phyloP scores from a whole-genome alignment of 2,113 vertebrate genomes.

The Colinus virginianus region DNA sequence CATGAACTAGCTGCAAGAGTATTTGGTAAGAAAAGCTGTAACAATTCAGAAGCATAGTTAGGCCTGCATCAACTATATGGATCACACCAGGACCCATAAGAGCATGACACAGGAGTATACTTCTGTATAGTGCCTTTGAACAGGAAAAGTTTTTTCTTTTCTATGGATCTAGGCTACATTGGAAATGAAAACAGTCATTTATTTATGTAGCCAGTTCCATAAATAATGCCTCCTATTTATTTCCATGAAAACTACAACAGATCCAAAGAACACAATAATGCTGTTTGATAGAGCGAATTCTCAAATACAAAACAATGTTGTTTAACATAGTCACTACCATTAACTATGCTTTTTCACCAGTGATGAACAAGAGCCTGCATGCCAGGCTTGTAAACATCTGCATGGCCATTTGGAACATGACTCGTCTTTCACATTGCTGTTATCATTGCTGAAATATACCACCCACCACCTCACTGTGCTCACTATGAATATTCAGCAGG shows the following conservation, averaged over 20 bases:
- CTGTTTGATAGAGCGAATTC: no score
- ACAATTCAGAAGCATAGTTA: background rate
- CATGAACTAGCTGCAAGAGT: slow-evolving; percentile 75
- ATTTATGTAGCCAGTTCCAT: background rate
- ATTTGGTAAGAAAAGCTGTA: slow-evolving; percentile 74
- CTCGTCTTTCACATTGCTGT: no score
- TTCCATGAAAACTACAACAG: background rate
- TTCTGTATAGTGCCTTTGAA: background rate
- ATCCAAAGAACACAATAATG: no score
- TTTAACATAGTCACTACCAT: no score
- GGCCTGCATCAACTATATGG: background rate
- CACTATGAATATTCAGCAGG: no score
- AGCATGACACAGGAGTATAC: background rate
- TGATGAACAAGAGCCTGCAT: no score
- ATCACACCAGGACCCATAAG: background rate
- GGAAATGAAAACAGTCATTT: background rate
- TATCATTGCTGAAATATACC: no score
- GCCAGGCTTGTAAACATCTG: no score
- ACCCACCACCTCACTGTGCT: no score
- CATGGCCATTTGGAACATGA: no score
- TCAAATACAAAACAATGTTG: no score
- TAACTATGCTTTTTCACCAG: no score
- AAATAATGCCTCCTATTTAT: background rate
- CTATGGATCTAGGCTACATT: background rate
- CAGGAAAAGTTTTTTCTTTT: background rate